Evolutionary conservation across 2,797 vertebrate species (phyloP).

Genomic region (Pangasius larnaudii): DNA sequence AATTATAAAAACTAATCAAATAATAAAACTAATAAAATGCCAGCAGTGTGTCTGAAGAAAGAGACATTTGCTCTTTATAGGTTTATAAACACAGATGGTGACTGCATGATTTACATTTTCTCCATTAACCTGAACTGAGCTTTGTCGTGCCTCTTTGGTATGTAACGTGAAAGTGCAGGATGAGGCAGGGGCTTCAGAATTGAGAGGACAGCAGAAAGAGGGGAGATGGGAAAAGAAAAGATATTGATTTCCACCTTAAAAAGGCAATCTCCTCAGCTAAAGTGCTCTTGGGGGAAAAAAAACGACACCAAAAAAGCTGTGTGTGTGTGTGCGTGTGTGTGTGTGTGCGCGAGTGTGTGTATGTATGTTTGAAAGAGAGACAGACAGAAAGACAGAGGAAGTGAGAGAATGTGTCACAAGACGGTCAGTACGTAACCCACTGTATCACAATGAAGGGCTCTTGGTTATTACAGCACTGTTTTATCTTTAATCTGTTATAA

Average conservation of each 20-base stretch:
- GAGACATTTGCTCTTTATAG: not conserved
- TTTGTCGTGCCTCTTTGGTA: not conserved
- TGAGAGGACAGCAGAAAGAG: slow-evolving; percentile 66
- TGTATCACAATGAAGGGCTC: slow-evolving; percentile 25
- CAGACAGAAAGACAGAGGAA: slow-evolving; percentile 5
- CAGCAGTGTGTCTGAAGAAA: not conserved
- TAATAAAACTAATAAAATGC: not conserved
- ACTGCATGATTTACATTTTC: slow-evolving; percentile 18
- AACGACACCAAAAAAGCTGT: slow-evolving; percentile 9
- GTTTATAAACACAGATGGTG: not conserved
- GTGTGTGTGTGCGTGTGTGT: slow-evolving; percentile 38
- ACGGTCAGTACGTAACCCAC: slow-evolving; percentile 19
- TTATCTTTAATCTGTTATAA: not conserved
- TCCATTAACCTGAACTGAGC: not conserved
- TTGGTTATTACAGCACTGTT: not conserved
- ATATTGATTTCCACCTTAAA: slow-evolving; percentile 75
- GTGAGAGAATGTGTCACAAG: slow-evolving; percentile 38
- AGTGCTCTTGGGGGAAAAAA: slow-evolving; percentile 60
- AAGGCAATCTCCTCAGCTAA: slow-evolving; percentile 70
- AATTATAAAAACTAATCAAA: not conserved
- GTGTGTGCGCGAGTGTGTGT: slow-evolving; percentile 44
- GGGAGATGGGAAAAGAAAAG: slow-evolving; percentile 68
- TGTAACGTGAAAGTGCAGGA: not conserved
- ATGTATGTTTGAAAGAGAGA: slow-evolving; percentile 10
- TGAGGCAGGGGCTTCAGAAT: slow-evolving; percentile 48